Percentiles rank a stretch among this genome's conserved stretches.
Evolutionary conservation across 2,113 vertebrate genomes (phyloP).

Genomic region (Triplophysa siluroides): DNA sequence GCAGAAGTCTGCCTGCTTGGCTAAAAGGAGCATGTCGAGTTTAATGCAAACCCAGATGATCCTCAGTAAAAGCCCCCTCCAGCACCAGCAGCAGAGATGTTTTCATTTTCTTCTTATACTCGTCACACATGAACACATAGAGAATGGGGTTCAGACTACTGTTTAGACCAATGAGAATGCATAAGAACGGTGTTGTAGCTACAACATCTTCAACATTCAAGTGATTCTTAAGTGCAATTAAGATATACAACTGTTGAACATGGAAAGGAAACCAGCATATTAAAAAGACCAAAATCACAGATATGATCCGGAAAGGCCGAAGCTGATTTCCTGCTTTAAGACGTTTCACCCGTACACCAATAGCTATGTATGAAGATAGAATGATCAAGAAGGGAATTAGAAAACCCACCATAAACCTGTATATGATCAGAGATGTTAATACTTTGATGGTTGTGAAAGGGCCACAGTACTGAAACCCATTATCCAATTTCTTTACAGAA

Average conservation of each 20-base stretch:
- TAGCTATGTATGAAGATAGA: constrained; percentile 57
- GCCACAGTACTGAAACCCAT: too few species aligned
- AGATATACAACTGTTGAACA: neutral
- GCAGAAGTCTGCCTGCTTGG: too few species aligned
- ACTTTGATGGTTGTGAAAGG: too few species aligned
- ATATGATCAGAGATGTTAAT: neutral
- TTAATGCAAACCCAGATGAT: neutral
- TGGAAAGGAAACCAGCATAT: constrained; percentile 69
- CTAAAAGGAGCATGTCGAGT: too few species aligned
- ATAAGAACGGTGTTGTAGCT: neutral
- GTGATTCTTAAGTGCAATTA: rapidly evolving
- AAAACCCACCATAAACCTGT: constrained; percentile 62
- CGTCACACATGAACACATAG: constrained; percentile 68
- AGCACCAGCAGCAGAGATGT: constrained; percentile 63
- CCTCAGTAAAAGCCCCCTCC: constrained; percentile 9
- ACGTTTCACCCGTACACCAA: constrained; percentile 48
- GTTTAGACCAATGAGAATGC: constrained; percentile 60
- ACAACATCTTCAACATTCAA: neutral
- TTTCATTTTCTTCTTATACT: constrained; percentile 59
- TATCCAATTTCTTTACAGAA: too few species aligned
- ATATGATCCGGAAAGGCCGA: constrained; percentile 55
- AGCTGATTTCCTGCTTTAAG: constrained; percentile 34
- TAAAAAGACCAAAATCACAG: constrained; percentile 67
- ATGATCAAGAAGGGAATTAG: constrained; percentile 64
- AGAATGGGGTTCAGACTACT: constrained; percentile 72